Base-by-base conservation (phyloP, 2,797 vertebrate genomes). In the Todus mexicanus region DNA sequence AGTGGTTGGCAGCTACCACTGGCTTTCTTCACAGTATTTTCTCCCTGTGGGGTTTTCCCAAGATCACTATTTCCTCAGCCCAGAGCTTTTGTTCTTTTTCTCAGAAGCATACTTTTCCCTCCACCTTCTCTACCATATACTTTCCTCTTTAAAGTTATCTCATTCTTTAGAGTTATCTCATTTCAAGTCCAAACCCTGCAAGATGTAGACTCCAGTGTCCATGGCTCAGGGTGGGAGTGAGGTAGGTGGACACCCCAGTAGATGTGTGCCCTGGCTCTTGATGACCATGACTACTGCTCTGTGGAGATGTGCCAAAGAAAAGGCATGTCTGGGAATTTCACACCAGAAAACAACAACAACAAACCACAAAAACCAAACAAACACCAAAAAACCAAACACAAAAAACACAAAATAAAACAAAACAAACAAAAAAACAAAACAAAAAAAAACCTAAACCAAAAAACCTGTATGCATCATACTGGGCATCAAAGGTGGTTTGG, bases 161-260 rank as follows among this genome's bases (percentile, higher is more conserved):
- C 17, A 11, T 54, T 0, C 33, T 1, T 8, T 72, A n/a, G n/a
- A n/a, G n/a, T n/a, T n/a, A n/a, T n/a, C n/a, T n/a, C 29, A 11
- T 51, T 84, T 86, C 33, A 86, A 78, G 25, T 10, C 45, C 22
- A 53, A 64, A 6, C 31, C 9, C 31, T 72, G 17, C 22, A 66
- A 77, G 65, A 33, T 64, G 22, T 17, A 35, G 48, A 26, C 10
- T 7, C 23, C 18, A 8, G 43, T 48, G 27, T 43, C 45, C 15
- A 5, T 75, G 27, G 42, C 25, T 82, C 4, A 1, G 0, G 1
- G n/a, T 57, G n/a, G 56, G 26, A 83, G 17, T 0, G 0, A 64
- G 38, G 45, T 25, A 25, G 53, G 22, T 66, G 43, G 64, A 35
- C 29, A 29, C 21, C 8, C 31, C 18, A 19, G 33, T 63, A 56